Conservation (phyloP, 2,888 invertebrate species). For the Apodemia hepburni region DNA sequence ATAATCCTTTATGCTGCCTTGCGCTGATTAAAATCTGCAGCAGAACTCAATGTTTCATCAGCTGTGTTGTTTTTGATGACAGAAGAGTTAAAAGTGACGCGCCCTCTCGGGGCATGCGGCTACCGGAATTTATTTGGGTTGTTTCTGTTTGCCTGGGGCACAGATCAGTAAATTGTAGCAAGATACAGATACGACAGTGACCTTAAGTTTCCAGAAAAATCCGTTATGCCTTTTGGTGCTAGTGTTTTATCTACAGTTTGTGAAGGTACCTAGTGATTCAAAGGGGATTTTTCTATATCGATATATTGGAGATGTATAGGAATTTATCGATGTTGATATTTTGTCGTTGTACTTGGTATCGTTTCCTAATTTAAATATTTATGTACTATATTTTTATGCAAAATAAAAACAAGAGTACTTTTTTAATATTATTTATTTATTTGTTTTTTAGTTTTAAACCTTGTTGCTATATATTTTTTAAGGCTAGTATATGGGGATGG, state of each 20-base stretch:
- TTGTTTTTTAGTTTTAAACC: background rate
- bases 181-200: background rate
- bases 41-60: no score
- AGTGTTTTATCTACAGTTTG: background rate
- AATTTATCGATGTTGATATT: background rate
- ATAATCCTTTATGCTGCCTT: no score
- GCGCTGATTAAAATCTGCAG: no score
- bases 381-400: background rate
- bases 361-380: no score
- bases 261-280: background rate
- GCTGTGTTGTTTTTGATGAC: no score
- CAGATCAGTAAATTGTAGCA: background rate
- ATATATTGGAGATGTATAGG: background rate
- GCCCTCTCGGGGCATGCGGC: no score
- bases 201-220: background rate
- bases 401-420: background rate
- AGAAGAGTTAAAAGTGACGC: no score
- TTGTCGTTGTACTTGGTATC: background rate
- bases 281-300: background rate
- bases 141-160: conserved; percentile 15
- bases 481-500: background rate
- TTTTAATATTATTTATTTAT: background rate
- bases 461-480: conserved; percentile 1
- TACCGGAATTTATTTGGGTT: no score
- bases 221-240: conserved; percentile 4